Evolutionary conservation across 1,140 invertebrate genomes (phyloP), one percentile per base, ranked within the genome.

Genomic region (Agrypnia vestita): DNA sequence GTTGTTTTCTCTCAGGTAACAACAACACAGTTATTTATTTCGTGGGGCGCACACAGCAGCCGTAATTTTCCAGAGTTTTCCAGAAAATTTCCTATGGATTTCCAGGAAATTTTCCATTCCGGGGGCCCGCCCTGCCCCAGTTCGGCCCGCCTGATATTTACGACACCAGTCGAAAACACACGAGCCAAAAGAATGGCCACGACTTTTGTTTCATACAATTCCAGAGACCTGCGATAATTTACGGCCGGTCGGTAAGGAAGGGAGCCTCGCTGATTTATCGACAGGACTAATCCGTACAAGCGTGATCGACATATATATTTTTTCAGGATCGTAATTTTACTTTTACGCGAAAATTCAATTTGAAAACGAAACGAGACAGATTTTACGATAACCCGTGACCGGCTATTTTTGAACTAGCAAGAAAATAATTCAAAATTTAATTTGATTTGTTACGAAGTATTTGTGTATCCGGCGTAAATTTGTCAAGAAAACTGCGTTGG

Each of bases 141-240:
- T 46, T 69, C 64, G 64, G 64, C 17, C 64, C 64, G 44, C 43
- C 44, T 35, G 19, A 69, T 69, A 69, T 69, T 69, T 69, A 69
- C 64, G 64, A 17, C 64, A 46, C n/a, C 64, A 69, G 64, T 69
- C 64, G 64, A 69, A 69, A 69, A 69, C 64, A 69, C 64, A 69
- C 64, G 64, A 69, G 44, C 64, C 64, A 69, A 69, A 69, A 69
- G 64, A 69, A 69, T 69, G 64, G 44, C 43, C 64, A 69, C 44
- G 64, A 69, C 64, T 69, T 69, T 69, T 69, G 64, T 69, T 69
- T 69, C 64, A 69, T 69, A 69, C 64, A 69, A 51, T 13, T 15
- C 49, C 49, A 35, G 49, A 51, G 49, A 47, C 64, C 64, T 44
- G 43, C 43, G 12, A 47, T 69, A 69, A 69, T 69, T 69, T 69